A percentile compares a stretch with the other conserved stretches of the same genome.
Conservation (phyloP, 1,140 invertebrate genomes). For the Halictus rubicundus region DNA sequence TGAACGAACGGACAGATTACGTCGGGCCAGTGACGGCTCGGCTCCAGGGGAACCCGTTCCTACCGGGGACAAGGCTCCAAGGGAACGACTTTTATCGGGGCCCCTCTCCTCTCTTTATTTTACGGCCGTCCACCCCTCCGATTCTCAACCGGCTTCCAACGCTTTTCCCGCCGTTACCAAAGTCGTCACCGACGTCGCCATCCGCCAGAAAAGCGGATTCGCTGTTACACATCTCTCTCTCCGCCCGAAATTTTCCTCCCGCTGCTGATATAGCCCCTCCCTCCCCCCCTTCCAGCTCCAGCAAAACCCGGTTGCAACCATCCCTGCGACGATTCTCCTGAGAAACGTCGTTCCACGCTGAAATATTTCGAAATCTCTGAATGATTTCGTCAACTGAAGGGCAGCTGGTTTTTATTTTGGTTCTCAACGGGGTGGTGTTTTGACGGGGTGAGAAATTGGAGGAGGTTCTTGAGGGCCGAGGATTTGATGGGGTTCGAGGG, state of each 20-base stretch:
- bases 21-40: constrained; percentile 78
- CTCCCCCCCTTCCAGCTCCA: too few relatives aligned
- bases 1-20: constrained; percentile 81
- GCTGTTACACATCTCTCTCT: constrained; percentile 52
- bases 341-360: too few relatives aligned
- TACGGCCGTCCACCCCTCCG: constrained; percentile 20
- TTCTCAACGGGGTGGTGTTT: too few relatives aligned
- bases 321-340: too few relatives aligned
- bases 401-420: too few relatives aligned
- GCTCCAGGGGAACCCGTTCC: constrained; percentile 72
- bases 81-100: constrained; percentile 57
- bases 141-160: not conserved
- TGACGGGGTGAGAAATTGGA: too few relatives aligned
- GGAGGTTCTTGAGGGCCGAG: too few relatives aligned
- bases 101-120: constrained; percentile 39
- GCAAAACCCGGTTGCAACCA: too few relatives aligned
- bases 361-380: too few relatives aligned
- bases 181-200: constrained; percentile 54
- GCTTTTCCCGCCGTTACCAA: constrained; percentile 6
- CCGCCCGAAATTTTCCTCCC: constrained; percentile 23
- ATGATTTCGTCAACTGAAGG: too few relatives aligned
- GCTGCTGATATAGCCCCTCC: too few relatives aligned
- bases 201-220: constrained; percentile 65
- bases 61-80: constrained; percentile 42
- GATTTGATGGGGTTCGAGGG: too few relatives aligned